Conservation (phyloP, 1,140 invertebrate genomes). For the Myzus persicae region DNA sequence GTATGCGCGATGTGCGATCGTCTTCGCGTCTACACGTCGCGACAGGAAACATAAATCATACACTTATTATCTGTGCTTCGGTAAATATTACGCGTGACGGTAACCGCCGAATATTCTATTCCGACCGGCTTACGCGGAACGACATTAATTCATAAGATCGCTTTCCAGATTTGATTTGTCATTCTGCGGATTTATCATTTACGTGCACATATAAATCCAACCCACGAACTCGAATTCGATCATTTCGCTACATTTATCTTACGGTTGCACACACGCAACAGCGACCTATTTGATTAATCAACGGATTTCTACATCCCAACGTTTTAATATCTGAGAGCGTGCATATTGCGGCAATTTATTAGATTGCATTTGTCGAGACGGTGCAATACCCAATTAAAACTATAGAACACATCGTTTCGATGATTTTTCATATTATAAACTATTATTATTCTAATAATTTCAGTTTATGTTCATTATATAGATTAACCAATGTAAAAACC, state of each 20-base stretch:
- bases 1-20: not conserved
- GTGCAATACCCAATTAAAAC: no score
- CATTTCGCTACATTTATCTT: not conserved
- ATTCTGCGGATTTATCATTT: not conserved
- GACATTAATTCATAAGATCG: not conserved
- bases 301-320: not conserved
- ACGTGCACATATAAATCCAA: not conserved
- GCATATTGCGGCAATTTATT: no score
- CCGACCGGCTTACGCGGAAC: not conserved
- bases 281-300: not conserved
- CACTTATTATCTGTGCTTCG: not conserved
- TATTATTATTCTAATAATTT: not conserved
- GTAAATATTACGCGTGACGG: not conserved
- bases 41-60: constrained; percentile 25
- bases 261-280: not conserved
- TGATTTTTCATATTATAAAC: not conserved
- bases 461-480: not conserved
- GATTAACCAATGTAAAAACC: not conserved
- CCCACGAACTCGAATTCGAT: not conserved
- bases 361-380: no score
- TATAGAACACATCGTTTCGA: not conserved
- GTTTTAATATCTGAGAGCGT: not conserved
- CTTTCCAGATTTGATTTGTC: not conserved
- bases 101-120: not conserved
- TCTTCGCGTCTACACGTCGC: not conserved